These are phyloP conservation scores for Cyrtorhinus lividipennis DNA, from an alignment of 1,140 invertebrate genomes.

Conservation along the genomic window DNA sequence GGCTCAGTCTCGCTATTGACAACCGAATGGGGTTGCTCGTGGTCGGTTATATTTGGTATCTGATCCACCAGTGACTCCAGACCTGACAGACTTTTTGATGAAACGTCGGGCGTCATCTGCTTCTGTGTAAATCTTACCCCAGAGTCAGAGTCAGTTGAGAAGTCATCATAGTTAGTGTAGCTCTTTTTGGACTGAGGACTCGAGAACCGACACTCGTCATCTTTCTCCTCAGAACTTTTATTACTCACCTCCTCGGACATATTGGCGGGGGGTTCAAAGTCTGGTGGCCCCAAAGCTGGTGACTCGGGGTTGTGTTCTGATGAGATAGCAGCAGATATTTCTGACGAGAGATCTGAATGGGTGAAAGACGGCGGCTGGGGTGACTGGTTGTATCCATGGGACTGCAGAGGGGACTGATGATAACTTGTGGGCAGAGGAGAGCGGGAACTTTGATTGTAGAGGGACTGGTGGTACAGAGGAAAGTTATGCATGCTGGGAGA, in stretches of 20 bases:
- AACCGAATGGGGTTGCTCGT: conserved; percentile 29
- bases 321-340: conserved; percentile 61
- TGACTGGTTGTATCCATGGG: conserved; percentile 30
- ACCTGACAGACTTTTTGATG: conserved; percentile 73
- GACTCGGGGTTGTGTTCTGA: conserved; percentile 49
- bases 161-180: conserved; percentile 28
- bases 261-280: conserved; percentile 56
- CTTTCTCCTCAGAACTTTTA: conserved; percentile 24
- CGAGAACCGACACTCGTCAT: conserved; percentile 36
- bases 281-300: conserved; percentile 49
- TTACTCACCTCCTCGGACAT: conserved; percentile 36
- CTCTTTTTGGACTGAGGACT: conserved; percentile 32
- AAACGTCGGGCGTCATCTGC: conserved; percentile 46
- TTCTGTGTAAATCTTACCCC: conserved; percentile 25
- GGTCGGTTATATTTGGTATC: conserved; percentile 72
- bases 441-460: conserved; percentile 25
- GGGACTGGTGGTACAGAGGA: conserved; percentile 32
- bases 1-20: conserved; percentile 20
- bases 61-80: conserved; percentile 79
- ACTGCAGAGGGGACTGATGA: conserved; percentile 26
- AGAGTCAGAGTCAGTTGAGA: conserved; percentile 26
- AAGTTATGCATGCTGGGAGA: conserved; percentile 34
- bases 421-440: conserved; percentile 27
- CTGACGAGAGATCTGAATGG: conserved; percentile 57
- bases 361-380: conserved; percentile 46